These are phyloP conservation scores for Mantis religiosa DNA, from an alignment of 2,888 invertebrate genomes.

Conservation along the genomic window DNA sequence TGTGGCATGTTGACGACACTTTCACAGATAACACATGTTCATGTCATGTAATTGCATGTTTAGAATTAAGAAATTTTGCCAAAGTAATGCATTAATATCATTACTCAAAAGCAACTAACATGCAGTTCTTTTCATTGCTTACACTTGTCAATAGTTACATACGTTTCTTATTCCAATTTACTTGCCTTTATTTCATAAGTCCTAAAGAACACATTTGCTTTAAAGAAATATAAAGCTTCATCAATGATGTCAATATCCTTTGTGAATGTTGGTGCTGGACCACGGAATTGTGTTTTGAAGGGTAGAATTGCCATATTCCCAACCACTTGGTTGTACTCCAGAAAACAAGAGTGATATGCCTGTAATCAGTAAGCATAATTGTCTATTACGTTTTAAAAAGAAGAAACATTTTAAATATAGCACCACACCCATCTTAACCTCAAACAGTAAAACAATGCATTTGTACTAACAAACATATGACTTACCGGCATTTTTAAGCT, in stretches of 20 bases:
- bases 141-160: too few species aligned
- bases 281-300: constrained; percentile 82
- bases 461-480: neutral
- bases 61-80: too few species aligned
- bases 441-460: neutral
- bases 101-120: too few species aligned
- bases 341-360: constrained; percentile 94
- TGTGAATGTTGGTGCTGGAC: constrained; percentile 78
- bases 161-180: neutral
- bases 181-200: constrained; percentile 96
- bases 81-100: too few species aligned
- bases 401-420: neutral
- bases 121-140: too few species aligned
- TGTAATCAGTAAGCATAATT: constrained; percentile 40
- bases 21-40: too few species aligned
- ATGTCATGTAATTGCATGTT: too few species aligned
- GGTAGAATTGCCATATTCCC: constrained; percentile 94
- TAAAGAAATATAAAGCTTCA: constrained; percentile 95
- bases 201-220: constrained; percentile 98
- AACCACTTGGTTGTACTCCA: constrained; percentile 66
- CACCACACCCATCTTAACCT: neutral
- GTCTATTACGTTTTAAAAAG: neutral
- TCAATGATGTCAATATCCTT: constrained; percentile 86
- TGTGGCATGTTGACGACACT: too few species aligned
- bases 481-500: neutral